Evolutionary conservation across 1,140 invertebrate species (phyloP).

Genomic region (Lordiphosa clarofinis): DNA sequence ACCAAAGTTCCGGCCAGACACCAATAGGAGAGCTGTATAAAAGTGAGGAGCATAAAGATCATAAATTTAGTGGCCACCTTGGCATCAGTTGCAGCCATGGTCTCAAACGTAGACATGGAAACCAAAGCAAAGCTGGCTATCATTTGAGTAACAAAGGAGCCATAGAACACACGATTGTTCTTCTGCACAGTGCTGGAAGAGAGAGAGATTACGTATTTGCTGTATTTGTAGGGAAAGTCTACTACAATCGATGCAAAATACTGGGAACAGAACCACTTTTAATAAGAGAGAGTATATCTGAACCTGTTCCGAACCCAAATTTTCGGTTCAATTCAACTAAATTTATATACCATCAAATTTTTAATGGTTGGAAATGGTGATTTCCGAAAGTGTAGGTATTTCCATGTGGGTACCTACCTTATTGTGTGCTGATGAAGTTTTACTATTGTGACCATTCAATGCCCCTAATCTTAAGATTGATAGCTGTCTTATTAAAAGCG

Average conservation of each 20-base stretch:
- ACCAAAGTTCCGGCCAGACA: conserved; percentile 52
- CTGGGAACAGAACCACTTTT: too few relatives aligned
- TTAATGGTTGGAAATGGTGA: too few relatives aligned
- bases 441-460: conserved; percentile 16
- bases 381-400: too few relatives aligned
- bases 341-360: too few relatives aligned
- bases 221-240: too few relatives aligned
- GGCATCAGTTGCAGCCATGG: conserved; percentile 50
- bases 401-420: conserved; percentile 16
- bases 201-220: neutral
- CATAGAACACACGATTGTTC: conserved; percentile 46
- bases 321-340: too few relatives aligned
- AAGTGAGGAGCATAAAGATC: conserved; percentile 43
- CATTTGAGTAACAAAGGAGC: conserved; percentile 52
- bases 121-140: conserved; percentile 58
- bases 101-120: conserved; percentile 61
- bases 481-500: conserved; percentile 43
- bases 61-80: conserved; percentile 55
- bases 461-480: conserved; percentile 60
- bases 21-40: conserved; percentile 61
- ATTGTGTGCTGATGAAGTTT: conserved; percentile 63
- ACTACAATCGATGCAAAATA: too few relatives aligned
- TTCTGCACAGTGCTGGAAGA: conserved; percentile 32
- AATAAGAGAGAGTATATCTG: too few relatives aligned
- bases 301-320: too few relatives aligned